These are phyloP conservation scores for Isichthys henryi DNA, from an alignment of 2,113 vertebrate genomes.

Conservation along the genomic window DNA sequence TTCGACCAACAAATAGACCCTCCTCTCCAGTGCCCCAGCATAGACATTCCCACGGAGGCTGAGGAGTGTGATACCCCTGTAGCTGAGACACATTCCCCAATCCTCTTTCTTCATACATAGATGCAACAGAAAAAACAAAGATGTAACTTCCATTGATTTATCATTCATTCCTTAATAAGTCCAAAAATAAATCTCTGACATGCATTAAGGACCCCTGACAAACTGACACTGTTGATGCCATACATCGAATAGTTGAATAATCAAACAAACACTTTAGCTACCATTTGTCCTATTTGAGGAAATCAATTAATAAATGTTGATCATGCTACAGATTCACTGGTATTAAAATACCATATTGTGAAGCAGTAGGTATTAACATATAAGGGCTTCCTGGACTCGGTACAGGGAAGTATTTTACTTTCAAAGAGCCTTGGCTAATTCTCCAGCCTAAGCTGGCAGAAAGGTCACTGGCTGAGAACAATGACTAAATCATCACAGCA, in stretches of 20 bases:
- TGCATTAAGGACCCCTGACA: background rate
- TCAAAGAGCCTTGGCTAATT: constrained; percentile 34
- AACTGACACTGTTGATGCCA: background rate
- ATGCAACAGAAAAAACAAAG: background rate
- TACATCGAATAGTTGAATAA: background rate
- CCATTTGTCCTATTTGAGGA: background rate
- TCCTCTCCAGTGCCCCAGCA: no score
- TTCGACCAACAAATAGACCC: no score
- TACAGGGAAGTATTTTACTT: constrained; percentile 20
- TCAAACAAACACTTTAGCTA: background rate
- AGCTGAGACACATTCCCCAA: no score
- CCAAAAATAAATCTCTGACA: background rate
- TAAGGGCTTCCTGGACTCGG: background rate
- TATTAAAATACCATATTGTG: background rate
- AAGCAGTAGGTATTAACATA: background rate
- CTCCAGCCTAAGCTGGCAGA: constrained; percentile 23
- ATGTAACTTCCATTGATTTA: background rate
- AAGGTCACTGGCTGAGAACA: constrained; percentile 43
- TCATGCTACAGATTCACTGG: background rate
- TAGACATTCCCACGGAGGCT: no score
- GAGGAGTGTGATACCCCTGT: no score
- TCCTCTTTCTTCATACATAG: background rate
- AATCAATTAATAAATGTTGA: background rate
- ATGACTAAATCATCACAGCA: constrained; percentile 30
- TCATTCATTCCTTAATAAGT: background rate